These are phyloP conservation scores for Thrips palmi DNA, from an alignment of 1,140 invertebrate species.

Conservation along the genomic window DNA sequence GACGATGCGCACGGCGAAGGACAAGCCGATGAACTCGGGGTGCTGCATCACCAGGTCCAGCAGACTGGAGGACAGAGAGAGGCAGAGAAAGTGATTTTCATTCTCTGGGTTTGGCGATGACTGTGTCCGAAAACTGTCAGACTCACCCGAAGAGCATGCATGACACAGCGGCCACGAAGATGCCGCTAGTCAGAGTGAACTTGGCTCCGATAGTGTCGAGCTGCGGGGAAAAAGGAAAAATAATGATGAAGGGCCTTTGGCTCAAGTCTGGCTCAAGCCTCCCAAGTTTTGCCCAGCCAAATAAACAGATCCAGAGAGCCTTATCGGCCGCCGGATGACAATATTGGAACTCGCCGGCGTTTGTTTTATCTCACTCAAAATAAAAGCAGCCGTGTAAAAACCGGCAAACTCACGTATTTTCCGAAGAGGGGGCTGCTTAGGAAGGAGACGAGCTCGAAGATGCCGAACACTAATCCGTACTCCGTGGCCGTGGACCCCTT, in stretches of 20 bases:
- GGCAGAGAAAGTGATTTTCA: too few relatives aligned
- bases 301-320: too few relatives aligned
- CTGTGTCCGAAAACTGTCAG: too few relatives aligned
- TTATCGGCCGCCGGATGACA: too few relatives aligned
- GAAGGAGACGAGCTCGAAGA: conserved; percentile 39
- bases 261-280: too few relatives aligned
- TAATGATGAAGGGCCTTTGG: too few relatives aligned
- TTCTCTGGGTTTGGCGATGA: too few relatives aligned
- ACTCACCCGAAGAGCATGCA: conserved; percentile 33
- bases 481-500: conserved; percentile 36
- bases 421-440: conserved; percentile 37
- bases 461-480: conserved; percentile 42
- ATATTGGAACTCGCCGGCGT: too few relatives aligned
- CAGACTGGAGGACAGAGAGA: conserved; percentile 23
- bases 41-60: conserved; percentile 31
- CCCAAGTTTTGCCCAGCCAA: too few relatives aligned
- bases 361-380: too few relatives aligned
- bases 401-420: conserved; percentile 32
- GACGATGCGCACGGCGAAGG: conserved; percentile 34
- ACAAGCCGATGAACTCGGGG: conserved; percentile 33
- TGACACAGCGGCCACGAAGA: conserved; percentile 29
- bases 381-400: too few relatives aligned
- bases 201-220: conserved; percentile 34
- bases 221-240: conserved; percentile 23
- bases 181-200: conserved; percentile 33